Conservation (phyloP, 2,888 invertebrate genomes). For the Matsumyia berberina region DNA sequence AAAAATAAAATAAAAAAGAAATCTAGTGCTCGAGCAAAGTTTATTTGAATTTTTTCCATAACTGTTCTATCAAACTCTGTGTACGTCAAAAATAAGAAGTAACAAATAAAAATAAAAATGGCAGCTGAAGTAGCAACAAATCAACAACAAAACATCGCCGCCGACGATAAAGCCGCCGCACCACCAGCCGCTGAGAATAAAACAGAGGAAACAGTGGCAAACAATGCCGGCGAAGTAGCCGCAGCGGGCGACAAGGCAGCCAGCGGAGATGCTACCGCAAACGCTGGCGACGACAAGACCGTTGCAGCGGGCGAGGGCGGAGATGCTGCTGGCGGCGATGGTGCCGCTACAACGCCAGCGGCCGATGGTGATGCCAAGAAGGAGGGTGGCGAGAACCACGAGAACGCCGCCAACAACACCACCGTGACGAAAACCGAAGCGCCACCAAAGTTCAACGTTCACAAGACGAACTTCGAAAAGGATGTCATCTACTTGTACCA, state of each 20-base stretch:
- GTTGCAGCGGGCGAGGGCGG: slow-evolving; percentile 22
- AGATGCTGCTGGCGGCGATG: slow-evolving; percentile 78
- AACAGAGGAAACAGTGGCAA: slow-evolving; percentile 85
- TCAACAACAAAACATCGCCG: slow-evolving; percentile 85
- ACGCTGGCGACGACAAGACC: slow-evolving; percentile 76
- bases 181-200: slow-evolving; percentile 83
- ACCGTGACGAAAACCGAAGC: slow-evolving; percentile 86
- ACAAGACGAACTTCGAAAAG: slow-evolving; percentile 95
- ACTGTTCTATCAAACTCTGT: slow-evolving; percentile 57
- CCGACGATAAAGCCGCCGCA: slow-evolving; percentile 78
- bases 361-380: slow-evolving; percentile 84
- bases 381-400: slow-evolving; percentile 83
- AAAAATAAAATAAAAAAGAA: slow-evolving; percentile 28
- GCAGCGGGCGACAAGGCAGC: slow-evolving; percentile 81
- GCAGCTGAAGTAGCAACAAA: slow-evolving; percentile 90
- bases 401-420: slow-evolving; percentile 84
- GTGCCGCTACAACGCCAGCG: slow-evolving; percentile 81
- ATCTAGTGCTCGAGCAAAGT: slow-evolving; percentile 49
- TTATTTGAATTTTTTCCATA: slow-evolving; percentile 45
- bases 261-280: slow-evolving; percentile 71
- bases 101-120: slow-evolving; percentile 85
- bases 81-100: slow-evolving; percentile 31
- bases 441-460: slow-evolving; percentile 91
- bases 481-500: slow-evolving; percentile 97
- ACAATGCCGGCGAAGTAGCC: slow-evolving; percentile 81